Conservation (phyloP, 2,113 vertebrate genomes). For the Notarius quadriscutis region DNA sequence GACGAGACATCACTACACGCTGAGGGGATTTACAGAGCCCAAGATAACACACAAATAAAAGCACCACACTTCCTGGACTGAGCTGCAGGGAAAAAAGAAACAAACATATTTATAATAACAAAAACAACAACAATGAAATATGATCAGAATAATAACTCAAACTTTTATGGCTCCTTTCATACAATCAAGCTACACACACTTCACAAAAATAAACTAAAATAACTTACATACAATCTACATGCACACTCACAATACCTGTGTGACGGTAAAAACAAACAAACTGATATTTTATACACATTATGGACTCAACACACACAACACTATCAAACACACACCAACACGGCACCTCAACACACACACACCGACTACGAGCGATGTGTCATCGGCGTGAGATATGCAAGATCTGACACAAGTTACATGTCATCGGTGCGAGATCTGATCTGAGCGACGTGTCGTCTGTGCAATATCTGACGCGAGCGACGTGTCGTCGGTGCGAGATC, state of each 20-base stretch:
- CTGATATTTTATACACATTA: too few species aligned
- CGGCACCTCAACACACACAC: too few species aligned
- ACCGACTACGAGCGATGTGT: too few species aligned
- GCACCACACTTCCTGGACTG: neutral
- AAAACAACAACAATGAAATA: neutral
- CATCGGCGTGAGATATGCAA: too few species aligned
- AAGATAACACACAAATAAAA: neutral
- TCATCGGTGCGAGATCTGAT: too few species aligned
- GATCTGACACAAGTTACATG: too few species aligned
- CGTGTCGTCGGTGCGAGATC: too few species aligned
- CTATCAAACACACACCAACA: neutral
- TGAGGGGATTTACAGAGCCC: conserved; percentile 68
- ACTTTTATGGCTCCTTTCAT: neutral
- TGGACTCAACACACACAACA: too few species aligned
- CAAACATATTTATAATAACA: neutral
- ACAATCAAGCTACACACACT: too few species aligned
- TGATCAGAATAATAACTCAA: neutral
- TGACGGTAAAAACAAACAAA: neutral
- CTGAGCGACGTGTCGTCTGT: too few species aligned
- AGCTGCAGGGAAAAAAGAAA: neutral
- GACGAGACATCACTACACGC: conserved; percentile 57
- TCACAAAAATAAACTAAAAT: neutral
- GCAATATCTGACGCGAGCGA: too few species aligned
- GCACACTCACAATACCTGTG: neutral
- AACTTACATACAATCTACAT: neutral